Percentiles rank a stretch among this genome's conserved stretches.
Evolutionary conservation across 2,888 invertebrate genomes (phyloP).

Genomic region (Pseudeuparius sepicola): DNA sequence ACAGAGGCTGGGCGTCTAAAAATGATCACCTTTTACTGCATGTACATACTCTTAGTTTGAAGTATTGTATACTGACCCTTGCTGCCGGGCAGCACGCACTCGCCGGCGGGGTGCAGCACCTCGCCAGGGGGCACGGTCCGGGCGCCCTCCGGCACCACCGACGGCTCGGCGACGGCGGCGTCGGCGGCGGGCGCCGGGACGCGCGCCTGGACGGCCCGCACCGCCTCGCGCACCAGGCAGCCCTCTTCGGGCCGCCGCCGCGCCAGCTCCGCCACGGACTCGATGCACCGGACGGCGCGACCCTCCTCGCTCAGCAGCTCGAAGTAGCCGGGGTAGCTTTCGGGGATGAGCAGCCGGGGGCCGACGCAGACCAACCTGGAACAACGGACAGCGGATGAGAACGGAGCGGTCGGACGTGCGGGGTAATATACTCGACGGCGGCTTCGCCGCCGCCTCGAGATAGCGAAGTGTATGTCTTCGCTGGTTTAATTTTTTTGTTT

Average conservation of each 20-base stretch:
- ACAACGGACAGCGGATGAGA: too few relatives aligned
- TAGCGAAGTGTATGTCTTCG: too few relatives aligned
- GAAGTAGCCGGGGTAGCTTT: slow-evolving; percentile 85
- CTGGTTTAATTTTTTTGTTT: too few relatives aligned
- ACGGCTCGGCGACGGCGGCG: slow-evolving; percentile 49
- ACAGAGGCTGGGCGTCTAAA: too few relatives aligned
- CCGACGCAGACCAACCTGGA: slow-evolving; percentile 20
- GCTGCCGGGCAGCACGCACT: slow-evolving; percentile 53
- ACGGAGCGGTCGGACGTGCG: too few relatives aligned
- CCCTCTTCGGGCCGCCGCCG: slow-evolving; percentile 63
- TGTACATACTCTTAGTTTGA: too few relatives aligned
- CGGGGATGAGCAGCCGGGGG: slow-evolving; percentile 73
- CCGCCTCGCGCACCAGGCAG: slow-evolving; percentile 70
- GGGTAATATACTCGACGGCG: too few relatives aligned
- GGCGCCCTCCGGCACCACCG: slow-evolving; percentile 56
- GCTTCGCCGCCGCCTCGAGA: too few relatives aligned
- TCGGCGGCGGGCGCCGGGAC: slow-evolving; percentile 62
- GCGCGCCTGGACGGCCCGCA: slow-evolving; percentile 58
- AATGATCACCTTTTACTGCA: too few relatives aligned
- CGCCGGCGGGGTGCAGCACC: slow-evolving; percentile 68
- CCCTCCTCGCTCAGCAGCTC: slow-evolving; percentile 92
- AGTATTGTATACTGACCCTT: slow-evolving; percentile 45
- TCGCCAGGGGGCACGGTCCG: slow-evolving; percentile 71
- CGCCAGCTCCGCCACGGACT: slow-evolving; percentile 76
- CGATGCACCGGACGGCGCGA: slow-evolving; percentile 79